phyloP scores from a whole-genome alignment of 2,797 vertebrate species.

The Esox masquinongy region DNA sequence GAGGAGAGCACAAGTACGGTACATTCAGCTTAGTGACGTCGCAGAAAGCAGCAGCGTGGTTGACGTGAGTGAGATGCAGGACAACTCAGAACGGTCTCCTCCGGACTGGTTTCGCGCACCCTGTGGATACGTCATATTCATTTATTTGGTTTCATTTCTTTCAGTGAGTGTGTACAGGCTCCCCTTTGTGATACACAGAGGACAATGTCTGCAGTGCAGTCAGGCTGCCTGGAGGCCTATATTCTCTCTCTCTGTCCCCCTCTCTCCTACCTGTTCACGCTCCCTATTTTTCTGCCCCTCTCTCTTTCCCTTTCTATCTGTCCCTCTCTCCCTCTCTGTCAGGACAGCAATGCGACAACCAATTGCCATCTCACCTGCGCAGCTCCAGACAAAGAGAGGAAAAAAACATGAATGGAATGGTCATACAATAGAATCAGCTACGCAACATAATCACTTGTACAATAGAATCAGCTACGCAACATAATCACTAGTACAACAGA shows the following conservation, averaged over 20 bases:
- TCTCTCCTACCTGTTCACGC: constrained; percentile 16
- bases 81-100: background rate
- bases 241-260: constrained; percentile 24
- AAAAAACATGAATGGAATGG: constrained; percentile 9
- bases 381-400: constrained; percentile 27
- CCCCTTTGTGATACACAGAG: constrained; percentile 12
- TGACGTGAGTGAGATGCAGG: background rate
- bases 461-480: background rate
- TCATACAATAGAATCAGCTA: background rate
- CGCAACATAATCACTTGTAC: background rate
- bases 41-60: background rate
- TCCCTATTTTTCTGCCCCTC: constrained; percentile 17
- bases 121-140: background rate
- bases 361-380: constrained; percentile 32
- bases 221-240: constrained; percentile 34
- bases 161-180: constrained; percentile 4
- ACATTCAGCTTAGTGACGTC: no score
- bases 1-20: background rate
- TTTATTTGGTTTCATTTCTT: background rate
- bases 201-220: constrained; percentile 27
- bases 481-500: background rate
- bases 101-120: background rate
- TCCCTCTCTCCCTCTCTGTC: constrained; percentile 21
- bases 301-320: constrained; percentile 14
- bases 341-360: background rate